Percentiles rank a stretch among this genome's conserved stretches.
Conservation (phyloP, 2,888 invertebrate species). For the Drymonia ruficornis region DNA sequence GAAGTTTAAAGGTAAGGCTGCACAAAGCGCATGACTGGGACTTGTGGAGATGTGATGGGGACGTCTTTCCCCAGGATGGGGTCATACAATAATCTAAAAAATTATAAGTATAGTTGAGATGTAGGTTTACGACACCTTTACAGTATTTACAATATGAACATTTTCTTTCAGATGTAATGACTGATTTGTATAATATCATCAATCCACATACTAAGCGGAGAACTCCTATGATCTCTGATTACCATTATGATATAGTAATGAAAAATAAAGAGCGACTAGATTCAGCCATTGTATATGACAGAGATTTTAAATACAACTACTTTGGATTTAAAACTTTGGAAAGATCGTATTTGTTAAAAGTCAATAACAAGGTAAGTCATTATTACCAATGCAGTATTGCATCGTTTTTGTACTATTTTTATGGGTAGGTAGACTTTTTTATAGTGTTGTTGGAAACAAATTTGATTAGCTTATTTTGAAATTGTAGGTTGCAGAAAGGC, state of each 20-base stretch:
- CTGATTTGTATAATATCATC: constrained; percentile 91
- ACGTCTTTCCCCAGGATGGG: no score
- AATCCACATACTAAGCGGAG: constrained; percentile 89
- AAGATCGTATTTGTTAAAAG: constrained; percentile 96
- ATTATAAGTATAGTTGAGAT: no score
- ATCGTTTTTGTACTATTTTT: background rate
- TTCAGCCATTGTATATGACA: constrained; percentile 97
- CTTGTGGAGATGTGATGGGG: no score
- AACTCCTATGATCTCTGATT: constrained; percentile 94
- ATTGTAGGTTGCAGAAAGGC: constrained; percentile 93
- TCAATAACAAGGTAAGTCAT: constrained; percentile 89
- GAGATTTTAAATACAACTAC: constrained; percentile 98
- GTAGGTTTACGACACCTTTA: no score
- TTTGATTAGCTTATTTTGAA: background rate
- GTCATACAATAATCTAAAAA: no score
- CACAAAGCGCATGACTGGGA: no score
- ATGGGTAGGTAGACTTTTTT: background rate
- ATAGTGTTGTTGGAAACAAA: background rate
- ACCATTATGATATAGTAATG: constrained; percentile 91
- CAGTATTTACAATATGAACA: no score
- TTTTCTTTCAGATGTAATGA: constrained; percentile 92
- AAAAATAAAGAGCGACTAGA: constrained; percentile 95
- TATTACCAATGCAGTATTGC: no score
- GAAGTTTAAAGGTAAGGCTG: no score
- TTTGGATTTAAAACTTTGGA: constrained; percentile 99